These are phyloP conservation scores for Zootoca vivipara DNA, from an alignment of 2,113 vertebrate species.

Conservation along the genomic window DNA sequence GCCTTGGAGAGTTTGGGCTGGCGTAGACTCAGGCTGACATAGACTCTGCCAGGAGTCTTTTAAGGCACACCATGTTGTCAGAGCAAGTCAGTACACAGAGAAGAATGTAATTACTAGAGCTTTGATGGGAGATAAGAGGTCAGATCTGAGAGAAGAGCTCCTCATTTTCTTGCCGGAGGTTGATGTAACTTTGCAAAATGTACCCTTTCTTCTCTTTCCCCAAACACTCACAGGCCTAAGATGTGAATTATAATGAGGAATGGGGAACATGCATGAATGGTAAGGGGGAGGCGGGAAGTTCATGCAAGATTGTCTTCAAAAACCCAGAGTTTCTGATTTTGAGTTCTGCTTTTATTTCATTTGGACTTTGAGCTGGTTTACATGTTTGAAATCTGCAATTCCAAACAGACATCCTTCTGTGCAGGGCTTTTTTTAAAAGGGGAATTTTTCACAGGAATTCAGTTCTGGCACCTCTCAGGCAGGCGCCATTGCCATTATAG, in stretches of 20 bases:
- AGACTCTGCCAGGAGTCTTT: background rate
- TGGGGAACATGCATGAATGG: background rate
- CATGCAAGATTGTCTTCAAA: background rate
- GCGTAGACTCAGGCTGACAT: background rate
- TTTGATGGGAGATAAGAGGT: background rate
- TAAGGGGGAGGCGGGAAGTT: background rate
- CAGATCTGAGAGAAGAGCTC: background rate
- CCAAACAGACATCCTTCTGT: background rate
- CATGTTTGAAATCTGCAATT: background rate
- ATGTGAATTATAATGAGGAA: slow-evolving; percentile 15
- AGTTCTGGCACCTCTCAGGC: too few relatives aligned
- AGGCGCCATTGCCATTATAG: too few relatives aligned
- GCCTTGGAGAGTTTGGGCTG: background rate
- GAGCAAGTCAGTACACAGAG: background rate
- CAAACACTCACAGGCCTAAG: background rate
- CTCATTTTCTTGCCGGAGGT: background rate
- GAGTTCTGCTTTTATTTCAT: background rate
- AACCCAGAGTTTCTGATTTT: background rate
- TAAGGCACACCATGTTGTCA: slow-evolving; percentile 11
- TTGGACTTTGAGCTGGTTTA: background rate
- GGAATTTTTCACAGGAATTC: too few relatives aligned
- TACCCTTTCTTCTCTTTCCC: background rate
- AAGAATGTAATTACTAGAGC: background rate
- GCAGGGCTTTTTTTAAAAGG: too few relatives aligned
- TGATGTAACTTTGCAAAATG: background rate